Evolutionary conservation across 2,113 vertebrate genomes (phyloP), one percentile per base, ranked within the genome.

Genomic region (Leptobrachium ailaonicum): DNA sequence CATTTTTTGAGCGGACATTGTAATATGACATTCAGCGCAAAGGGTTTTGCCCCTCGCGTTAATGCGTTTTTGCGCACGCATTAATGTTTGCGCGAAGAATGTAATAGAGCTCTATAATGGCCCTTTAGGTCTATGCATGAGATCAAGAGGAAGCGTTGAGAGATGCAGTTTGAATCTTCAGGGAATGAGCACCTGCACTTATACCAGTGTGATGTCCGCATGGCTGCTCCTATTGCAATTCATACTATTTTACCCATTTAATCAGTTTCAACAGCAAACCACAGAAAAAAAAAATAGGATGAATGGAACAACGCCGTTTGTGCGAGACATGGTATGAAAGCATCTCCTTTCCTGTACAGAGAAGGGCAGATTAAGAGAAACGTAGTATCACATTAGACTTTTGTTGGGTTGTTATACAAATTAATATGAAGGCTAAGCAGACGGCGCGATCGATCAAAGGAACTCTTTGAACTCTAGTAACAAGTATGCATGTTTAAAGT

Each of bases 351-450:
- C 69, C 43, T 62, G 73, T 60, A 41, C 50, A 74, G 66, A 74
- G 50, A 66, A 50, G 56, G 4, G 64, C 41, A 58, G 64, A 75
- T 68, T 81, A 81, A 75, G 58, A 74, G 72, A 69, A 74, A 75
- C 41, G 72, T 75, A 80, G 71, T 71, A 68, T 41, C 42, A 11
- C 32, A 80, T 80, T 80, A 80, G 72, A 40, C 47, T 62, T 68
- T 68, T 69, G 64, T 69, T 45, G 66, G 79, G 72, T 80, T 50
- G 67, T 73, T 69, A 80, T 73, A 80, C 71, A 74, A 80, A 80
- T 80, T 58, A 75, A 50, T 58, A 75, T 47, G 79, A 80, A 60
- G 60, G 63, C 53, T 60, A 45, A 60, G 54, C 54, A 75, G 64
- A 75, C 74, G 66, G 50, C 62, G 53, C 73, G n/a, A 2, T 63